phyloP scores from a whole-genome alignment of 2,113 vertebrate species.

The Halichoerus grypus region DNA sequence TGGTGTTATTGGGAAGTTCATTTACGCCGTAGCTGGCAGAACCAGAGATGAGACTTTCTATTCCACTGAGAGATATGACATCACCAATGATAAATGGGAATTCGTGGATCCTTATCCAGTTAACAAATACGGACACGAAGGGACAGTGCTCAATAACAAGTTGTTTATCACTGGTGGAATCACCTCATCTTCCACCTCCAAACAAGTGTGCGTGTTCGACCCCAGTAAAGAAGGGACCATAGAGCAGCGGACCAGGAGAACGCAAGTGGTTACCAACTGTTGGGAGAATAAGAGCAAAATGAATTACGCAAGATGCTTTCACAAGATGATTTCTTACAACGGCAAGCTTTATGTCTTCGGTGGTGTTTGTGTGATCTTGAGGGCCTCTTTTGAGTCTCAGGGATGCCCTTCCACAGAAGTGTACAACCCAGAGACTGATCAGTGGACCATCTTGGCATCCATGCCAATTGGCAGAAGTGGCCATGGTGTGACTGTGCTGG shows the following conservation, averaged over 20 bases:
- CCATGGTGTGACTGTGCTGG: conserved; percentile 97
- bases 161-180: conserved; percentile 99
- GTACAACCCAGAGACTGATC: conserved; percentile 96
- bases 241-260: conserved; percentile 93
- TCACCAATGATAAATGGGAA: conserved; percentile 98
- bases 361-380: conserved; percentile 97
- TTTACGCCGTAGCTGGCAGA: conserved; percentile 97
- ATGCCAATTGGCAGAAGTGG: conserved; percentile 99
- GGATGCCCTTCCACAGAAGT: conserved; percentile 99
- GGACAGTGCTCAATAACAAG: conserved; percentile 96
- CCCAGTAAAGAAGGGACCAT: conserved; percentile 95
- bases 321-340: conserved; percentile 99
- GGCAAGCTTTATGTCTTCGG: conserved; percentile 99
- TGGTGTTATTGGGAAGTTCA: conserved; percentile 97
- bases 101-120: conserved; percentile 99
- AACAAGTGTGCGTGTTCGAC: conserved; percentile 99
- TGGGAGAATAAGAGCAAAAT: conserved; percentile 99
- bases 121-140: conserved; percentile 99
- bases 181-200: conserved; percentile 99
- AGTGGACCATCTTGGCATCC: conserved; percentile 99
- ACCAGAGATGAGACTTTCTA: conserved; percentile 99
- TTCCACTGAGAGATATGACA: conserved; percentile 98
- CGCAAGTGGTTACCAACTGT: conserved; percentile 94
- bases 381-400: conserved; percentile 99
- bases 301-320: conserved; percentile 99